Percentiles rank a stretch among this genome's conserved stretches.
These are phyloP conservation scores for Ectropis crepuscularia DNA, from an alignment of 2,888 invertebrate species.

Conservation along the genomic window DNA sequence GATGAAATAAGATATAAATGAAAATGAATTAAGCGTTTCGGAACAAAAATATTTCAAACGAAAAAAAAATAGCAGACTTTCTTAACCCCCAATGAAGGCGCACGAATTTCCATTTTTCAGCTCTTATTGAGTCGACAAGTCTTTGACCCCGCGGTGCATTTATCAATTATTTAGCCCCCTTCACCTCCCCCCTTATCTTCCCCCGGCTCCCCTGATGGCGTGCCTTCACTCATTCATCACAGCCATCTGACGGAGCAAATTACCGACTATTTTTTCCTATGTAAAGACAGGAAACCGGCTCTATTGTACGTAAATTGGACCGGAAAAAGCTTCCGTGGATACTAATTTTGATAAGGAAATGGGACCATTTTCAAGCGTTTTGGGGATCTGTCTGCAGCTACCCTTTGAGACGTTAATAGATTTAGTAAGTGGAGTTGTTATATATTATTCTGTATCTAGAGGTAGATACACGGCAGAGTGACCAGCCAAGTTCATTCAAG, in stretches of 20 bases:
- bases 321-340: slow-evolving; percentile 35
- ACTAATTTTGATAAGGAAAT: slow-evolving; percentile 25
- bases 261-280: slow-evolving; percentile 49
- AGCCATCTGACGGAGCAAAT: slow-evolving; percentile 50
- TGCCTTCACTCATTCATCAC: slow-evolving; percentile 58
- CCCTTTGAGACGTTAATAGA: neutral
- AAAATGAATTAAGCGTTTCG: no score
- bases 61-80: no score
- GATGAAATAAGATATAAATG: no score
- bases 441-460: no score
- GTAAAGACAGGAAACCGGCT: slow-evolving; percentile 35
- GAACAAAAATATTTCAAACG: no score
- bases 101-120: no score
- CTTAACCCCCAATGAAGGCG: no score
- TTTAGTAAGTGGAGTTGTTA: neutral
- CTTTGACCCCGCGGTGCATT: slow-evolving; percentile 43
- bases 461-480: no score
- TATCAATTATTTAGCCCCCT: slow-evolving; percentile 53
- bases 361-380: neutral
- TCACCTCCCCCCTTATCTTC: slow-evolving; percentile 8
- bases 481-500: no score
- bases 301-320: slow-evolving; percentile 31
- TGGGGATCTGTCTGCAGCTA: neutral
- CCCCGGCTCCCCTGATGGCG: slow-evolving; percentile 32
- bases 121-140: slow-evolving; percentile 29